These are phyloP conservation scores for Hippocampus comes DNA, from an alignment of 2,113 vertebrate genomes.

Conservation along the genomic window DNA sequence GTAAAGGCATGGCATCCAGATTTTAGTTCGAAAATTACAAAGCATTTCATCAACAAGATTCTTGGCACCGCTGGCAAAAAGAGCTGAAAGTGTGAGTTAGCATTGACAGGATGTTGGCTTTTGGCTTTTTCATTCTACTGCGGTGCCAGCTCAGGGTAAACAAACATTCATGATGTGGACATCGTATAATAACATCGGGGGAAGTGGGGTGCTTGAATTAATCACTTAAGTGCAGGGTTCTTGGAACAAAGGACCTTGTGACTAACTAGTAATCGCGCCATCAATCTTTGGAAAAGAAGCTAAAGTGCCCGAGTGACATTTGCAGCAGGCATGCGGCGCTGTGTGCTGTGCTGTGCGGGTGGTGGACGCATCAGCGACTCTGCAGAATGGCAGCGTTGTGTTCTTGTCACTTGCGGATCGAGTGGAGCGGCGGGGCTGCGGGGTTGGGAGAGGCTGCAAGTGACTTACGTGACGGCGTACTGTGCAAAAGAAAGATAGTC, in stretches of 20 bases:
- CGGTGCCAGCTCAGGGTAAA: slow-evolving; percentile 31
- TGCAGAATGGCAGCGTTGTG: slow-evolving; percentile 64
- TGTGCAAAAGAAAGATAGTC: slow-evolving; percentile 98
- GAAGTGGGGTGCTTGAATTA: slow-evolving; percentile 36
- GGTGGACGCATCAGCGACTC: slow-evolving; percentile 39
- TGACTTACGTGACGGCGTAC: slow-evolving; percentile 96
- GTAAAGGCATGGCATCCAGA: too few species aligned
- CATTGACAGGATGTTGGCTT: slow-evolving; percentile 19
- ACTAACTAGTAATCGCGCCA: slow-evolving; percentile 60
- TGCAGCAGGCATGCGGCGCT: slow-evolving; percentile 43
- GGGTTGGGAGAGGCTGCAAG: slow-evolving; percentile 12
- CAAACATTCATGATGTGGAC: slow-evolving; percentile 49
- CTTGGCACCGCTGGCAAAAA: slow-evolving; percentile 36
- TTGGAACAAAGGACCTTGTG: slow-evolving; percentile 48
- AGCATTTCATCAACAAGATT: neutral
- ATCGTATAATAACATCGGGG: slow-evolving; percentile 58
- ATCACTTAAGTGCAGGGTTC: slow-evolving; percentile 40
- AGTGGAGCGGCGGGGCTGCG: slow-evolving; percentile 10
- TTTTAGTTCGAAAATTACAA: neutral
- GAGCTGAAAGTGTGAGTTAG: slow-evolving; percentile 21
- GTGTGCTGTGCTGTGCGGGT: slow-evolving; percentile 15
- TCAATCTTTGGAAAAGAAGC: slow-evolving; percentile 62
- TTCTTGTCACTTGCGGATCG: slow-evolving; percentile 25
- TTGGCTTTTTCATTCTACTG: slow-evolving; percentile 26
- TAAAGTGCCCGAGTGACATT: slow-evolving; percentile 54